Evolutionary conservation across 2,113 vertebrate genomes (phyloP), one percentile per base, ranked within the genome.

Genomic region (Nematolebias whitei): DNA sequence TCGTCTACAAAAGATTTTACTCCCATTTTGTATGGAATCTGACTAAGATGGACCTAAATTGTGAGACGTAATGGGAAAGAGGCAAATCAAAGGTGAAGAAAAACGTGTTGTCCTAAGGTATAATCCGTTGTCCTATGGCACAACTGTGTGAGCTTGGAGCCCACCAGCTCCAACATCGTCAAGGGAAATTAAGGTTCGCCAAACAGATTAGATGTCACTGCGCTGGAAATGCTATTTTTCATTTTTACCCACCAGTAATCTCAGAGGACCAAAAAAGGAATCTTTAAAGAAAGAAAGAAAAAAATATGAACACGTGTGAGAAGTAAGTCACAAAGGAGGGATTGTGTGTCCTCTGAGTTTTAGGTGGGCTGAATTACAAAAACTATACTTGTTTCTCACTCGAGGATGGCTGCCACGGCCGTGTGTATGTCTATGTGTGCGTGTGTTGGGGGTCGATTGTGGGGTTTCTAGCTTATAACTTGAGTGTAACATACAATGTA

Each of bases 181-280:
- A 51, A 57, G 92, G 92, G 92, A 93, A 93, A 93, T 93, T 93
- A 93, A 92, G 89, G 80, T 88, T 87, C 80, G 60, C 86, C 91
- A 90, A 92, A 92, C 91, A 91, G 90, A 93, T 93, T 91, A 91
- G 84, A 84, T 93, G 91, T 92, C 90, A 91, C 85, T 63, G 84
- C 63, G 78, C 85, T 76, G 89, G 88, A 90, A 91, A 92, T 12
- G 68, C 82, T 80, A 91, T 93, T 92, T 92, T 93, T 93, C 90
- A 92, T 92, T 88, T 90, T 90, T 80, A 87, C 85, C 82, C 84
- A 20, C 68, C 80, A 60, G 80, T 86, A 84, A 86, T 88, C 90
- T 90, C 90, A 80, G 84, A 81, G 86, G 89, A 75, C 61, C 50
- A 80, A 61, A 64, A 69, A 38, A 58, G 62, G 56, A 74, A 87